phyloP scores from a whole-genome alignment of 2,888 invertebrate species.

The Cylloceria caligata region DNA sequence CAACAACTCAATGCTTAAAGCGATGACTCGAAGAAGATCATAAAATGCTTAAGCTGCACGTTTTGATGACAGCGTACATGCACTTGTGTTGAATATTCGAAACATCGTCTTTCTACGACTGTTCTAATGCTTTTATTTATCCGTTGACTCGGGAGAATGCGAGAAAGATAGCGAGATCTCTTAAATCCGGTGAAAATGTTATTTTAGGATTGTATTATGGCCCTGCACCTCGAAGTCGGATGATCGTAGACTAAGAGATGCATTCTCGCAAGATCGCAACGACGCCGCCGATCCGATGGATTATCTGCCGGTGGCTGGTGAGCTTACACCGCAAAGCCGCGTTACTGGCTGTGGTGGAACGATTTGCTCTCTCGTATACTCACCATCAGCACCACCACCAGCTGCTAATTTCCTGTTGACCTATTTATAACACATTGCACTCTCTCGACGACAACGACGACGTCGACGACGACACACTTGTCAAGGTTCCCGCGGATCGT shows the following conservation, averaged over 20 bases:
- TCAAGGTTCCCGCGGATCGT: constrained; percentile 74
- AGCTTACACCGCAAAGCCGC: constrained; percentile 18
- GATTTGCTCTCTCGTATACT: constrained; percentile 25
- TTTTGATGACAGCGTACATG: no score
- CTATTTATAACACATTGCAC: constrained; percentile 77
- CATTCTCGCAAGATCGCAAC: constrained; percentile 13
- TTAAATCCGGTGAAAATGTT: constrained; percentile 51
- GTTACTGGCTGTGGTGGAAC: constrained; percentile 13
- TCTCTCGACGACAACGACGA: constrained; percentile 51
- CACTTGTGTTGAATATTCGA: not conserved
- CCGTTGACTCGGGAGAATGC: constrained; percentile 26
- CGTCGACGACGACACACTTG: constrained; percentile 68
- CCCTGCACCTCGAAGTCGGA: constrained; percentile 32
- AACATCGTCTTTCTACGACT: not conserved
- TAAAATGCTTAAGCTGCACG: not conserved
- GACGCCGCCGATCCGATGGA: constrained; percentile 32
- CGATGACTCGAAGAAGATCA: not conserved
- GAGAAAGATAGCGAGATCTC: constrained; percentile 16
- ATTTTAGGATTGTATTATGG: constrained; percentile 60
- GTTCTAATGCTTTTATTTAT: not conserved
- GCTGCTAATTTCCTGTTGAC: constrained; percentile 80
- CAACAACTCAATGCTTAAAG: not conserved
- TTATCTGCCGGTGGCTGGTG: not conserved
- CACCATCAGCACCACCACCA: constrained; percentile 64
- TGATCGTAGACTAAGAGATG: constrained; percentile 1